phyloP scores from a whole-genome alignment of 2,888 invertebrate genomes.

The Aporophyla lueneburgensis region DNA sequence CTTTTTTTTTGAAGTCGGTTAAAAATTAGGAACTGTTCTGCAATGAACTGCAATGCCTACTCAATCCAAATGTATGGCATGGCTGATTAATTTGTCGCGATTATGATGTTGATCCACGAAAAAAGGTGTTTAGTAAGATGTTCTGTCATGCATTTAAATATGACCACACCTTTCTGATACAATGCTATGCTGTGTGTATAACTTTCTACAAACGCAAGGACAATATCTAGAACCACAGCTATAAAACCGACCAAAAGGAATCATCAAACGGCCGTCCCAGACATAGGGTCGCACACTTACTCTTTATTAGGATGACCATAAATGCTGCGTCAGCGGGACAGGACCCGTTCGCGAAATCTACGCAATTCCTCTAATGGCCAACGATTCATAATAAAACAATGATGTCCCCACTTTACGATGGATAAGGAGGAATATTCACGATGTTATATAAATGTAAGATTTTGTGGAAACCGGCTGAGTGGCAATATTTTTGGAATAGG shows the following conservation, averaged over 20 bases:
- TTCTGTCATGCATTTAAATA: too few species aligned
- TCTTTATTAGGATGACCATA: conserved; percentile 78
- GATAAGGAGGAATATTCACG: conserved; percentile 64
- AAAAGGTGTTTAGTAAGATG: too few species aligned
- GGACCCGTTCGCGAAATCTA: conserved; percentile 67
- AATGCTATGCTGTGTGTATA: too few species aligned
- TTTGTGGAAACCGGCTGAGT: conserved; percentile 54
- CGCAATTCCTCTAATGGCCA: conserved; percentile 75
- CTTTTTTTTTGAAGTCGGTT: too few species aligned
- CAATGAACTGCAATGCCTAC: too few species aligned
- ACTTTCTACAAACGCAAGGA: conserved; percentile 2
- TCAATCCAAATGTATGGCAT: too few species aligned
- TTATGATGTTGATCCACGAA: too few species aligned
- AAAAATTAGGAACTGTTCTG: too few species aligned
- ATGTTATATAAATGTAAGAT: conserved; percentile 60
- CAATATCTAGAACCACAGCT: conserved; percentile 50
- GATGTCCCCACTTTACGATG: conserved; percentile 73
- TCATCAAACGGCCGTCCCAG: conserved; percentile 77
- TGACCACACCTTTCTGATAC: too few species aligned
- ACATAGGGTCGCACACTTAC: conserved; percentile 73
- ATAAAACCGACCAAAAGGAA: conserved; percentile 69
- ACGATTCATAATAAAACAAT: conserved; percentile 81
- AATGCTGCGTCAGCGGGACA: conserved; percentile 74
- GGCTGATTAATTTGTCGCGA: too few species aligned
- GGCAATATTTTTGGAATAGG: conserved; percentile 47